Conservation (phyloP, 2,888 invertebrate species). For the Morpho achilles region DNA sequence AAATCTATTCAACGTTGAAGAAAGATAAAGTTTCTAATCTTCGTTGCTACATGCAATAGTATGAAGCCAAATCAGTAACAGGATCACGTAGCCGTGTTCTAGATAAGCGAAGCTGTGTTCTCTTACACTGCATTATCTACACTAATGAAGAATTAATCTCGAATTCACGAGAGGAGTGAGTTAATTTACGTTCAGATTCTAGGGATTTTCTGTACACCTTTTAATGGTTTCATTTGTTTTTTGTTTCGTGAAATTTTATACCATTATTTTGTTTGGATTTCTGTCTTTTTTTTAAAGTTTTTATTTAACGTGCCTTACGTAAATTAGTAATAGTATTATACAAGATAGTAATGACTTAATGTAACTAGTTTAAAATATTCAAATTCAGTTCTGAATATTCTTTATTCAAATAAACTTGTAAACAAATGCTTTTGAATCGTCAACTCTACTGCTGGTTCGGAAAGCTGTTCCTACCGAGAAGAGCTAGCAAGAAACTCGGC, state of each 20-base stretch:
- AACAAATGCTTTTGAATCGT: too few species aligned
- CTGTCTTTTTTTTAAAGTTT: too few species aligned
- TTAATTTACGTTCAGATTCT: slow-evolving; percentile 1
- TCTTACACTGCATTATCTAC: slow-evolving; percentile 17
- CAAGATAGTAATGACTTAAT: too few species aligned
- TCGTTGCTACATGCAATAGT: slow-evolving; percentile 20
- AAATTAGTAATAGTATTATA: too few species aligned
- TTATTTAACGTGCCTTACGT: too few species aligned
- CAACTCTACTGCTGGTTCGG: too few species aligned
- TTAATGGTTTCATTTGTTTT: not conserved
- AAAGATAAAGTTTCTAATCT: slow-evolving; percentile 24
- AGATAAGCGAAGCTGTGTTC: slow-evolving; percentile 19
- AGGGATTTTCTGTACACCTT: not conserved
- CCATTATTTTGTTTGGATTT: too few species aligned
- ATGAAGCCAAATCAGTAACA: slow-evolving; percentile 25
- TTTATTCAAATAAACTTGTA: too few species aligned
- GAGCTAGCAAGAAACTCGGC: too few species aligned
- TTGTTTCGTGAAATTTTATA: not conserved
- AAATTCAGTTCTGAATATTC: too few species aligned
- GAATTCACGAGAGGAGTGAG: not conserved
- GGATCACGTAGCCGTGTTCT: slow-evolving; percentile 23
- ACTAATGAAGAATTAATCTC: slow-evolving; percentile 23
- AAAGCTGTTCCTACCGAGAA: too few species aligned
- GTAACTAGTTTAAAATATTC: too few species aligned
- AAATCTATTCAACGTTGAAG: slow-evolving; percentile 22